phyloP scores from a whole-genome alignment of 1,140 invertebrate species.

The Drosophila paulistorum region DNA sequence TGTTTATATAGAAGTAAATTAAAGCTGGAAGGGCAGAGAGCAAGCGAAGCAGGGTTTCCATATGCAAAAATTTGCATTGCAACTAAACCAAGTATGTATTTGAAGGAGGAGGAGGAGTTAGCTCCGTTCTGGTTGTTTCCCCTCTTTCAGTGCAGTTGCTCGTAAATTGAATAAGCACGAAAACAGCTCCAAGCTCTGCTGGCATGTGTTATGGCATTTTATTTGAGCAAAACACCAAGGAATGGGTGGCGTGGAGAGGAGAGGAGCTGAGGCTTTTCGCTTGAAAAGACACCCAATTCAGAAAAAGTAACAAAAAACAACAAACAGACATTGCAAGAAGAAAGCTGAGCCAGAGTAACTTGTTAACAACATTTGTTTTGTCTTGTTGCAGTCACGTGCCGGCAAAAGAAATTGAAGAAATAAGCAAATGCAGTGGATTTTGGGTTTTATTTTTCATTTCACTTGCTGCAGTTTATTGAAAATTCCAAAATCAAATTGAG shows the following conservation, averaged over 20 bases:
- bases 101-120: slow-evolving; percentile 19
- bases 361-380: slow-evolving; percentile 48
- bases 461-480: slow-evolving; percentile 46
- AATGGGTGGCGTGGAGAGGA: background rate
- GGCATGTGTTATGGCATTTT: slow-evolving; percentile 46
- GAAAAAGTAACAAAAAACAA: background rate
- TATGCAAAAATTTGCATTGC: slow-evolving; percentile 40
- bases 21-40: background rate
- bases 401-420: slow-evolving; percentile 29
- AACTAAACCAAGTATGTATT: background rate
- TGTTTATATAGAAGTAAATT: background rate
- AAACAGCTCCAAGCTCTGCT: slow-evolving; percentile 22
- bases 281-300: slow-evolving; percentile 13
- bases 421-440: background rate
- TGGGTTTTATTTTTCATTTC: slow-evolving; percentile 34
- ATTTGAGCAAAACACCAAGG: slow-evolving; percentile 3
- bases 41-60: slow-evolving; percentile 5
- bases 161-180: slow-evolving; percentile 67
- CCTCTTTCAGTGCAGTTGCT: slow-evolving; percentile 49
- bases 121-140: slow-evolving; percentile 28
- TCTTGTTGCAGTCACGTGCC: slow-evolving; percentile 70
- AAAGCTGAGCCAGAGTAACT: slow-evolving; percentile 52
- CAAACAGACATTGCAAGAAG: slow-evolving; percentile 17
- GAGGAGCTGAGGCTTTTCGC: background rate
- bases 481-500: slow-evolving; percentile 40